phyloP scores from a whole-genome alignment of 2,113 vertebrate genomes.

The Anarrhichthys ocellatus region DNA sequence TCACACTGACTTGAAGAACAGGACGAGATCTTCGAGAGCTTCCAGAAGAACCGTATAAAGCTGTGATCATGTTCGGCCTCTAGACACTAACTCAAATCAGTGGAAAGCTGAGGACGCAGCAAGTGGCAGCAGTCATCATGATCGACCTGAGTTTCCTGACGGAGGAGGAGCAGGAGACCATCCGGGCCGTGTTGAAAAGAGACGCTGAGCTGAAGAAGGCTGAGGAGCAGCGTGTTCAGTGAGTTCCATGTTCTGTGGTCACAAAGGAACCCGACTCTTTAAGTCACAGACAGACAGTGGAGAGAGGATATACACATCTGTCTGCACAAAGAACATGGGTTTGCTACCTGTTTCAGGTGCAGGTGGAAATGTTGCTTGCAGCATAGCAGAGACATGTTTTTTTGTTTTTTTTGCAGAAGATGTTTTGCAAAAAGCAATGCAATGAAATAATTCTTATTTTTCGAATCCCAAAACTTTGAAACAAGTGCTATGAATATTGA shows the following conservation, averaged over 20 bases:
- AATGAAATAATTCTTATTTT: neutral
- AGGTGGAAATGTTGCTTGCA: neutral
- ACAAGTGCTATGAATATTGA: neutral
- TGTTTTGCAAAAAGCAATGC: neutral
- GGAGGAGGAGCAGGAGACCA: slow-evolving; percentile 90
- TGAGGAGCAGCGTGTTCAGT: slow-evolving; percentile 92
- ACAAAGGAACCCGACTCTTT: neutral
- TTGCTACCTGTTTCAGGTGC: neutral
- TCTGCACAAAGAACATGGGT: neutral
- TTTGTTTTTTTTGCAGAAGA: neutral
- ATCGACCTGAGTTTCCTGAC: slow-evolving; percentile 95
- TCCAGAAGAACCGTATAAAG: slow-evolving; percentile 5
- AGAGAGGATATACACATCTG: neutral
- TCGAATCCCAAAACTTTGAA: neutral
- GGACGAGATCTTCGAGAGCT: neutral
- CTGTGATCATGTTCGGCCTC: neutral
- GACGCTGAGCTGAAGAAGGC: slow-evolving; percentile 89
- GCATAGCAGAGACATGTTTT: neutral
- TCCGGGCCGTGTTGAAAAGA: slow-evolving; percentile 90
- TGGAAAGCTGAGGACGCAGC: neutral
- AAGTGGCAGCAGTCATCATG: slow-evolving; percentile 79
- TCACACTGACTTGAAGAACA: neutral
- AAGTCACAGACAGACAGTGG: neutral
- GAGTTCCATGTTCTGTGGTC: slow-evolving; percentile 52
- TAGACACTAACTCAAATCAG: neutral